Evolutionary conservation across 1,140 invertebrate species (phyloP), one percentile per base, ranked within the genome.

Genomic region (Zeugodacus cucurbitae): DNA sequence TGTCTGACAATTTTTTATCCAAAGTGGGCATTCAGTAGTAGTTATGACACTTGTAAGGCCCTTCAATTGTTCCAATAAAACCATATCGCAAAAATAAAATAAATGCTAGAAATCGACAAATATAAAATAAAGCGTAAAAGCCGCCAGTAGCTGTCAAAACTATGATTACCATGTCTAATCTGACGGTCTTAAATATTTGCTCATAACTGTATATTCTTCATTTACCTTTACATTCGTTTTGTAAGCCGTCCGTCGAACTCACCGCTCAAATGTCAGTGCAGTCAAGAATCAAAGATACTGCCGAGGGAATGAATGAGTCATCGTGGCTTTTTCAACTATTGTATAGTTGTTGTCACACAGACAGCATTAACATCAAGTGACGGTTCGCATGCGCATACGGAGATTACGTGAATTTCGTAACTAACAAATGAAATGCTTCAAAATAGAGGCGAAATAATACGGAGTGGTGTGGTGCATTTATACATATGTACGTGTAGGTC

Each of bases 391-490:
- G 74, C 74, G 44, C 74, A 82, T 82, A 34, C 22, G 41, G 8
- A 82, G 74, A 82, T 82, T 82, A 82, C 74, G 74, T 82, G 41
- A 82, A 82, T 82, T 82, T 26, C 17, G 17, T 82, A 82, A 82
- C 41, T 48, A 48, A 5, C 37, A 78, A 78, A 44, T 78, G 74
- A 78, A 44, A 78, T 44, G n/a, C 70, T n/a, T 22, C 14, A 82
- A 82, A 82, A 54, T 34, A 48, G 8, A 48, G 26, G 11, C 6
- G 10, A 82, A 44, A 26, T 26, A 48, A 48, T 48, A 10, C 8
- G 41, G 48, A 54, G 22, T 41, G 5, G 22, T 20, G 37, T 44
- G n/a, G 34, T 62, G 44, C 26, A 82, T 22, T 37, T 54, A 41
- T n/a, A 74, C 32, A 34, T 70, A 62, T 29, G 6, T 64, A 64